These are phyloP conservation scores for Aporrectodea caliginosa DNA, from an alignment of 1,140 invertebrate genomes.

Conservation along the genomic window DNA sequence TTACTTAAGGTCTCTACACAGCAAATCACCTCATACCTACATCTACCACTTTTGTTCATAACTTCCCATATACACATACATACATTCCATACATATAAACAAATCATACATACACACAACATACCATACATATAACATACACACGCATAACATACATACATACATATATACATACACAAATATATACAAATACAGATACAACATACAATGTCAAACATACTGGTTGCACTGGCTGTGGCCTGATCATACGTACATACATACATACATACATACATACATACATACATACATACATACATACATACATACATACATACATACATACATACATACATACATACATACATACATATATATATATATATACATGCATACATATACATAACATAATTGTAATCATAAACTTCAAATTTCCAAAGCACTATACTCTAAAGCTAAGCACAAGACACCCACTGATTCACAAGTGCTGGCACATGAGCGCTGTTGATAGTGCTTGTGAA, in stretches of 20 bases:
- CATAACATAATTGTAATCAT: background rate
- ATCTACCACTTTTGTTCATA: too few species aligned
- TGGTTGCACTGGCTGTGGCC: background rate
- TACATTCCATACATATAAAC: too few species aligned
- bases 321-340: constrained; percentile 11
- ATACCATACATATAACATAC: background rate
- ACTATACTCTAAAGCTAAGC: background rate
- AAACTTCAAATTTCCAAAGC: background rate
- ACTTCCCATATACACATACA: too few species aligned
- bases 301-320: constrained; percentile 13
- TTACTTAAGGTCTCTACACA: constrained; percentile 30
- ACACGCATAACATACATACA: background rate
- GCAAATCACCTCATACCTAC: too few species aligned
- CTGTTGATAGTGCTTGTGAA: background rate
- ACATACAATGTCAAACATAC: too few species aligned
- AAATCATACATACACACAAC: background rate
- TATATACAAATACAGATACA: too few species aligned
- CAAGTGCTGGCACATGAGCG: background rate
- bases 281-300: constrained; percentile 20
- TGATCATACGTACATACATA: constrained; percentile 58
- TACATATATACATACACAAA: background rate
- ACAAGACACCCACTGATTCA: background rate
- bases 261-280: constrained; percentile 19
- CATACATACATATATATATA: constrained; percentile 7
- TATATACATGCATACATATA: constrained; percentile 14